phyloP scores from a whole-genome alignment of 2,113 vertebrate genomes.

The Misgurnus mizolepis region DNA sequence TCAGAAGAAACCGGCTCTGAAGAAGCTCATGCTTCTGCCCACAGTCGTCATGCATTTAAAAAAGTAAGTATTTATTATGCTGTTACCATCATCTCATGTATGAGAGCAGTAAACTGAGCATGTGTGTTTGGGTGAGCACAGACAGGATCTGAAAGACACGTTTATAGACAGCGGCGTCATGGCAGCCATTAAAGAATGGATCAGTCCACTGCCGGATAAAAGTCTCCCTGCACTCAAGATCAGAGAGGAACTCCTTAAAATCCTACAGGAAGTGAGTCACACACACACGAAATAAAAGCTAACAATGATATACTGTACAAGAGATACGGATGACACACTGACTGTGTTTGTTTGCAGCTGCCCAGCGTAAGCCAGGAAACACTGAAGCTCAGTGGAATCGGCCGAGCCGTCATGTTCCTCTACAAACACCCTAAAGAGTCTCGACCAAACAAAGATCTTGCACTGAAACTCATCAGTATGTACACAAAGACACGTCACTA shows the following conservation, averaged over 20 bases:
- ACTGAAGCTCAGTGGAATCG: conserved; percentile 96
- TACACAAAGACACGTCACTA: not conserved
- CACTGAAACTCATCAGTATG: conserved; percentile 98
- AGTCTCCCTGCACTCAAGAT: conserved; percentile 94
- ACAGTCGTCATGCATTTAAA: conserved; percentile 98
- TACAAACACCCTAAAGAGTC: conserved; percentile 99
- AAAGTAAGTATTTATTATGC: conserved; percentile 79
- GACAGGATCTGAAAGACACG: conserved; percentile 97
- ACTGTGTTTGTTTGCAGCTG: conserved; percentile 72
- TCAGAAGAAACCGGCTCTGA: conserved; percentile 95
- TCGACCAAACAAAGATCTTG: conserved; percentile 92
- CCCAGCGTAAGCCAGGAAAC: conserved; percentile 98
- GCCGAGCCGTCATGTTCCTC: conserved; percentile 96
- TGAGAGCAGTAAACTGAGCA: not conserved
- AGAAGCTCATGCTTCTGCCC: conserved; percentile 92
- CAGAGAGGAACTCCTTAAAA: conserved; percentile 90
- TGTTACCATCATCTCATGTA: not conserved
- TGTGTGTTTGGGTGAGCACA: conserved; percentile 64
- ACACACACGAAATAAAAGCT: too few species aligned
- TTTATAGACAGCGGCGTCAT: conserved; percentile 99
- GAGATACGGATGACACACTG: not conserved
- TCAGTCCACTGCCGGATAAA: conserved; percentile 93
- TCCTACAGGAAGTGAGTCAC: conserved; percentile 88
- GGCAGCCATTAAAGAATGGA: conserved; percentile 98
- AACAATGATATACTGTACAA: not conserved